Conservation (phyloP, 2,113 vertebrate species). For the Rhodinocichla rosea region DNA sequence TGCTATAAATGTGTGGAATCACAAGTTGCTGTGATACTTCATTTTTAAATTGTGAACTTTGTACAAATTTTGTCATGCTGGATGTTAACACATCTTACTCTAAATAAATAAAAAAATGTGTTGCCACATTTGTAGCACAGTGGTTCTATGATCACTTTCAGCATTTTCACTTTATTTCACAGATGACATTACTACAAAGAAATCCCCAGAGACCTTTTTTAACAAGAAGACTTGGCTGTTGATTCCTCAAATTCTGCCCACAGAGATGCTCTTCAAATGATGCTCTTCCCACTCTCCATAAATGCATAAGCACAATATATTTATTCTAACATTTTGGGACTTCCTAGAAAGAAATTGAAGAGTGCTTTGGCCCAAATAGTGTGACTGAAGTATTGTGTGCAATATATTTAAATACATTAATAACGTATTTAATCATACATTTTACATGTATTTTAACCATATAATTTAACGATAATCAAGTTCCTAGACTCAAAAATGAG, state of each 20-base stretch:
- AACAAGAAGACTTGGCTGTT: background rate
- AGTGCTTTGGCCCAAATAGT: background rate
- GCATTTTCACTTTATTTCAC: constrained; percentile 26
- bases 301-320: accelerated
- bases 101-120: constrained; percentile 96
- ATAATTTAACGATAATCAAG: background rate
- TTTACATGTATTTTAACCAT: background rate
- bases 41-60: constrained; percentile 99
- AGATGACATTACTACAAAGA: background rate
- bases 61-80: constrained; percentile 99
- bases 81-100: constrained; percentile 99
- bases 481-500: background rate
- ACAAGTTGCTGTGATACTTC: constrained; percentile 99
- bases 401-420: background rate
- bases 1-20: constrained; percentile 99
- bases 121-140: constrained; percentile 88
- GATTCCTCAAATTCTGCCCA: background rate
- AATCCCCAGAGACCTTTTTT: background rate
- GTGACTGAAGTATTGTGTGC: background rate
- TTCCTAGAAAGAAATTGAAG: background rate
- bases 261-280: background rate
- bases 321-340: background rate
- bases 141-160: constrained; percentile 63
- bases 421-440: background rate
- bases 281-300: background rate